Evolutionary conservation across 2,888 invertebrate species (phyloP), one percentile per base, ranked within the genome.

Genomic region (Pseudoips prasinana): DNA sequence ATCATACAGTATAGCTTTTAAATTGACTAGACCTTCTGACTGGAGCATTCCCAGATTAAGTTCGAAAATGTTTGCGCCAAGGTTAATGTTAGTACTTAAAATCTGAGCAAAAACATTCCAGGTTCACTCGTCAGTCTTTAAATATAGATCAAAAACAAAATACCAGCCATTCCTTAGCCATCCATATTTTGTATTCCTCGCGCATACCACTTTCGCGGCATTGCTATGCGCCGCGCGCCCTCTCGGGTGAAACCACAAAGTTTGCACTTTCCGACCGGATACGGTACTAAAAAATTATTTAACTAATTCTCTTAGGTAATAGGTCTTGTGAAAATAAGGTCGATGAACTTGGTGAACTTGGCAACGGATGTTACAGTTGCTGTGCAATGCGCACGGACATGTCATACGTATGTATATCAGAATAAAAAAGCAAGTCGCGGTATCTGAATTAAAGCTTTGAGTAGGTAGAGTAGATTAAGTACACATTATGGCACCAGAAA

Each of bases 201-300:
- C 76, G 60, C 72, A 65, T 50, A 44, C 54, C 58, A 73, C 82
- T 82, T 82, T 82, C 82, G 65, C 73, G 65, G 14, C 46, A 33
- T 34, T 25, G 55, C 44, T 63, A 80, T 82, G 79, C 84, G 60
- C 46, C 44, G 36, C 66, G 70, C 64, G 69, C 65, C 64, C 70
- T 72, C 67, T 67, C 62, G 64, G 64, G 84, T 78, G 84, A 84
- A 84, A 82, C 71, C 35, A 20, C 45, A 58, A 41, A 61, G 59
- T 73, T 75, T 73, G 71, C 71, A 76, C 86, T 86, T 85, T 86
- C 86, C 66, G 79, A 73, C 80, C 83, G 85, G 86, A 84, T 81
- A 46, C 72, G 72, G 63, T 64, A 49, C 33, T 46, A 39, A 55
- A 40, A 44, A 55, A 55, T 52, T 46, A 49, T 54, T 55, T 55